Base-by-base conservation (phyloP, 2,113 vertebrate species). In the Nothoprocta pentlandii region DNA sequence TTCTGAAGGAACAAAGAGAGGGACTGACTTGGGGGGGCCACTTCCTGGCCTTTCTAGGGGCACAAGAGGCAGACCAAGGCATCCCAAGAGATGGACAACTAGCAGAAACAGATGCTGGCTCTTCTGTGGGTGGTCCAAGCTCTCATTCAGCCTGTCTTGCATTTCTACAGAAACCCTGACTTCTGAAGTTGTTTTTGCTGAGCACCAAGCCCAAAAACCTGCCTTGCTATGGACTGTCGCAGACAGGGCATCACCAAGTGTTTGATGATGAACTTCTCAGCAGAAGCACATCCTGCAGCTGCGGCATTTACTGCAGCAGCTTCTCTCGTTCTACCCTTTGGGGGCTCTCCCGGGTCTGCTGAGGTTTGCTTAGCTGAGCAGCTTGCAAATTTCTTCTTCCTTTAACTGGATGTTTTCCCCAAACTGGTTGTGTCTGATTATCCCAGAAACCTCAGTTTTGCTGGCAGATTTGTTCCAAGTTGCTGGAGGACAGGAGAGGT, bases 171-270 rank as follows among this genome's bases (percentile, higher is more conserved):
- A 9, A 87, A 5, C 51, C 30, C 46, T 44, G 74, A 71, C 19
- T 64, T 68, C 12, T 34, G 20, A n/a, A 26, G 22, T 51, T 53
- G 36, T 71, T 71, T 39, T 28, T 12, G 34, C 36, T 36, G 59
- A 56, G 28, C 54, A 56, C 54, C 56, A 78, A 34, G 74, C 12
- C 4, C 21, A 34, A 47, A 51, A 86, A 46, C 7, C 41, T 56
- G 12, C 16, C 32, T 77, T 85, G 41, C 49, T 19, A 2, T 0
- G 1, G 25, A 25, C 58, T 63, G 19, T 8, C 20, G 26, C 44
- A 66, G 19, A 41, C 32, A 36, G 6, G 9, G 30, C 73, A 20
- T 58, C 54, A 14, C 0, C 0, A 17, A 28, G 47, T 21, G 47
- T 64, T 61, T 39, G 79, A 51, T 30, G 32, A 39, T 3, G 23